phyloP scores from a whole-genome alignment of 2,888 invertebrate species.

The Iselma pallidipennis region DNA sequence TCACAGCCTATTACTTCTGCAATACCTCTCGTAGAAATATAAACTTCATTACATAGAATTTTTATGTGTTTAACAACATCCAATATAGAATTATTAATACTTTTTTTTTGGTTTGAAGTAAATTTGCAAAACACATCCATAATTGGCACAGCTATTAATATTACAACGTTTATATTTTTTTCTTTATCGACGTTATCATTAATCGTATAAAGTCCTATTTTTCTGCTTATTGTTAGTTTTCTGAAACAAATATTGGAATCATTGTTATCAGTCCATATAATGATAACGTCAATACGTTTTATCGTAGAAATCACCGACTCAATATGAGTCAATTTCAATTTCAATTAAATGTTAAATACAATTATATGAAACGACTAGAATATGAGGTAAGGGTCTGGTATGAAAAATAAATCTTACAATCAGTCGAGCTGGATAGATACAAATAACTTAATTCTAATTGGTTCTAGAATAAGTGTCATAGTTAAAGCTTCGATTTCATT shows the following conservation, averaged over 20 bases:
- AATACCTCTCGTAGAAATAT: constrained; percentile 24
- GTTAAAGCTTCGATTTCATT: not conserved
- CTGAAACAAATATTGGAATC: too few relatives aligned
- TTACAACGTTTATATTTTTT: not conserved
- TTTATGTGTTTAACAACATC: not conserved
- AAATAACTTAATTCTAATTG: constrained; percentile 1
- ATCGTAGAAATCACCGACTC: constrained; percentile 5
- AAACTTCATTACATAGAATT: constrained; percentile 10
- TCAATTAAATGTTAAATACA: constrained; percentile 19
- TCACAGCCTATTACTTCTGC: constrained; percentile 22
- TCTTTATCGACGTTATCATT: not conserved
- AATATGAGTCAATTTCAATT: constrained; percentile 20
- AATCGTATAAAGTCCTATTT: too few relatives aligned
- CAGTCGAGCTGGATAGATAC: not conserved
- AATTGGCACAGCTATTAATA: constrained; percentile 4
- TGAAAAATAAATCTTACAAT: not conserved
- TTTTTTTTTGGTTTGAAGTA: not conserved
- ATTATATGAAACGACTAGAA: constrained; percentile 5
- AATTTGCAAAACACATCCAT: constrained; percentile 4
- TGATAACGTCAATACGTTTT: not conserved
- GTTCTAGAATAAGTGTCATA: not conserved
- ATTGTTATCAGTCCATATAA: not conserved
- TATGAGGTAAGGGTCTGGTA: not conserved
- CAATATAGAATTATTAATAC: not conserved
- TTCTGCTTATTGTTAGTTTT: too few relatives aligned